Base-by-base conservation (phyloP, 2,888 invertebrate genomes). In the Leptinotarsa peninsularis region DNA sequence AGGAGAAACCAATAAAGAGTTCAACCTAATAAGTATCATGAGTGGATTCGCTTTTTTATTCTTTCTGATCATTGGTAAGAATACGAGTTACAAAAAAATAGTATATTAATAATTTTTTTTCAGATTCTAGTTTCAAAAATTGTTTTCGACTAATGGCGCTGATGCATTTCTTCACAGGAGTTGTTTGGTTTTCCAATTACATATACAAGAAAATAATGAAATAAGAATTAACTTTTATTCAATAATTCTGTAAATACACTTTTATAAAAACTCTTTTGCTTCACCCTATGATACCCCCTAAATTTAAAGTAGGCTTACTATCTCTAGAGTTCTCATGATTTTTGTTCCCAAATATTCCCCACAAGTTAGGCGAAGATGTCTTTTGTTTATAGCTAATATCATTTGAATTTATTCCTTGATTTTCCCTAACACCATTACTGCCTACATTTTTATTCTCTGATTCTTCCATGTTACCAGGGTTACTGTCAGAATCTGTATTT, bases 181-280 rank as follows among this genome's bases (percentile, higher is more conserved):
- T 83, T 67, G 72, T 88, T 52, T 88, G 88, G 87, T 84, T 88
- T 52, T 81, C 84, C 14, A 88, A 87, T 80, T 87, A 85, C 79
- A 80, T 87, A 49, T 87, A 87, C 81, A 87, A 88, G 73, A 86
- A 83, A 82, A 82, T 87, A 33, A 84, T 79, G 49, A 75, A 74
- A 68, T 74, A 72, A 52, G 17, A 68, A n/a, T 49, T 17, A 33
- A 33, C 27, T 68, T 67, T 71, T 71, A 58, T 71, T 56, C 3
- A 54, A 18, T 49, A 14, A 74, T 43, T 74, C 71, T 74, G 66
- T 67, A 66, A 67, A 74, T 50, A 74, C 43, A 69, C 60, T 18
- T 67, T n/a, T 67, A 56, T 18, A 69, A 33, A 4, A 69, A n/a
- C 4, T 23, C 17, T 33, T 21, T 52, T 52, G 71, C 60, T 72